These are phyloP conservation scores for Tethea ocularis DNA, from an alignment of 2,888 invertebrate genomes.

Conservation along the genomic window DNA sequence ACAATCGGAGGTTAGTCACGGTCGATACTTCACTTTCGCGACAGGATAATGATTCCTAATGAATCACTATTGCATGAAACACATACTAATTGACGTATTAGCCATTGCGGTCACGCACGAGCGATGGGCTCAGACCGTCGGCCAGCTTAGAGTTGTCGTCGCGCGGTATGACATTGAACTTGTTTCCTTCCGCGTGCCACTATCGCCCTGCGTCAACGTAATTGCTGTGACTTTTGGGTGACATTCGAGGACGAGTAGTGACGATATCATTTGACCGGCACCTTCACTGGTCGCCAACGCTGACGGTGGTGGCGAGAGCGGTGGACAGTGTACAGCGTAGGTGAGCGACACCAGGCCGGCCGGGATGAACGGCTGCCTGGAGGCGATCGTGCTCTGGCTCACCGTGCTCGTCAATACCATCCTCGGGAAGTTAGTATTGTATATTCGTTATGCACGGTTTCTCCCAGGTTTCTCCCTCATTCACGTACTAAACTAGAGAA, in stretches of 20 bases:
- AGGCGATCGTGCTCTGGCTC: slow-evolving; percentile 52
- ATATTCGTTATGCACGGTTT: not conserved
- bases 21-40: slow-evolving; percentile 17
- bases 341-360: slow-evolving; percentile 8
- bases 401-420: slow-evolving; percentile 44
- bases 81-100: slow-evolving; percentile 31
- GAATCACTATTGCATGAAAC: slow-evolving; percentile 21
- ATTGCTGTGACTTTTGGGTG: not conserved
- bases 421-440: slow-evolving; percentile 53
- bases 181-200: slow-evolving; percentile 7
- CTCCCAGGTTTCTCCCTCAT: too few relatives aligned
- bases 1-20: slow-evolving; percentile 14
- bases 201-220: not conserved
- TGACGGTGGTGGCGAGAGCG: not conserved
- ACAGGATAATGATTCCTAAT: slow-evolving; percentile 27
- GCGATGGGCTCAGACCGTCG: slow-evolving; percentile 26
- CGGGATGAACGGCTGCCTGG: slow-evolving; percentile 45
- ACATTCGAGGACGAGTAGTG: not conserved
- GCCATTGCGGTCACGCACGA: slow-evolving; percentile 34
- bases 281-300: not conserved
- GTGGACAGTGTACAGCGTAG: not conserved
- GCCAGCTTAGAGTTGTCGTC: slow-evolving; percentile 6
- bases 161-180: slow-evolving; percentile 17
- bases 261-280: not conserved
- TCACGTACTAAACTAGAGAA: not conserved